Evolutionary conservation across 2,113 vertebrate genomes (phyloP).

Genomic region (Gymnogyps californianus): DNA sequence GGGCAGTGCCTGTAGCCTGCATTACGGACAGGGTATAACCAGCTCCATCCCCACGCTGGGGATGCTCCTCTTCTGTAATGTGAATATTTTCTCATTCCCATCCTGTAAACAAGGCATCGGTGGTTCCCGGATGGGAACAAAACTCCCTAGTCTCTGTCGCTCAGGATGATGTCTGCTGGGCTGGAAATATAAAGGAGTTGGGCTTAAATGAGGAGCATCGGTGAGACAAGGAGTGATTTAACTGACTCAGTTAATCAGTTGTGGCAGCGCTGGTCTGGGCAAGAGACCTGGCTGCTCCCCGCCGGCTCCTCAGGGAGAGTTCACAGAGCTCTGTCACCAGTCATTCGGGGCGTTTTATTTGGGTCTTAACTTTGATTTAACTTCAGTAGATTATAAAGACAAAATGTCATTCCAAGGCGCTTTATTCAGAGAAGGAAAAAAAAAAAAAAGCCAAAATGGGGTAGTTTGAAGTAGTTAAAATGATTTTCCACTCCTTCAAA

Average conservation of each 20-base stretch:
- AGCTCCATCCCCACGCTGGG: accelerated
- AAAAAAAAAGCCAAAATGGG: neutral
- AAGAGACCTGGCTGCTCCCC: neutral
- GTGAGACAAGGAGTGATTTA: neutral
- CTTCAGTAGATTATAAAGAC: conserved; percentile 6
- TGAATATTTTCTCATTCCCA: neutral
- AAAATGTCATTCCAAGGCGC: neutral
- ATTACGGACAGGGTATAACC: neutral
- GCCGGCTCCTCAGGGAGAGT: neutral
- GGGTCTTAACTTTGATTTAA: conserved; percentile 24
- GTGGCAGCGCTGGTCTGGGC: neutral
- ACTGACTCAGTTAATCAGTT: neutral
- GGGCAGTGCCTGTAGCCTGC: neutral
- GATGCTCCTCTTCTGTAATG: neutral
- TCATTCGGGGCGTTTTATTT: neutral
- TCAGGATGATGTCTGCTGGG: neutral
- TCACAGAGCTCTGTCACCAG: neutral
- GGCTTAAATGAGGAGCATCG: neutral
- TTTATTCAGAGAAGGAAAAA: neutral
- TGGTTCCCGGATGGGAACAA: accelerated
- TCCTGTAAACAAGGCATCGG: neutral
- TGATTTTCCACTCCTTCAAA: conserved; percentile 31
- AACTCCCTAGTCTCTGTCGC: neutral
- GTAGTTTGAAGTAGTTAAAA: conserved; percentile 25
- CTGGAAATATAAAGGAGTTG: neutral